Conservation (phyloP, 2,888 invertebrate genomes). For the Prenolepis imparis region DNA sequence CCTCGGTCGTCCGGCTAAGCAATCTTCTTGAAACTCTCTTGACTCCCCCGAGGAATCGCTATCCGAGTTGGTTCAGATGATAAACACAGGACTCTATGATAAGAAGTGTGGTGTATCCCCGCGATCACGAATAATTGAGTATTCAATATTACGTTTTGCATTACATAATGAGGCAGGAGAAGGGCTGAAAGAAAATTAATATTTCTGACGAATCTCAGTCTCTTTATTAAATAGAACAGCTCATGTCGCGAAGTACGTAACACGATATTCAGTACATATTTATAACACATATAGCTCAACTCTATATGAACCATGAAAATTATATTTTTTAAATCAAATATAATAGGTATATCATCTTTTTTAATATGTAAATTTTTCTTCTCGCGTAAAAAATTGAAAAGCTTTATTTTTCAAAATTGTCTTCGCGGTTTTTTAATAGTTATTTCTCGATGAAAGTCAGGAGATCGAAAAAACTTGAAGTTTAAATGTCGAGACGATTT, state of each 20-base stretch:
- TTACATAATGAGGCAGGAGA: not conserved
- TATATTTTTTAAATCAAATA: not conserved
- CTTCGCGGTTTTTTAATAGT: constrained; percentile 22
- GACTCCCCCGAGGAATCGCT: constrained; percentile 65
- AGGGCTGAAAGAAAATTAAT: constrained; percentile 1
- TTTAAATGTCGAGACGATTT: constrained; percentile 55
- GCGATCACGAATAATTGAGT: constrained; percentile 67
- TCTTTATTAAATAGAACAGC: constrained; percentile 5
- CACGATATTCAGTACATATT: not conserved
- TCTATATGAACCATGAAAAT: not conserved
- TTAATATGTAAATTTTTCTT: constrained; percentile 13
- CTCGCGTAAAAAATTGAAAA: not conserved
- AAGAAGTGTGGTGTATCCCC: constrained; percentile 38
- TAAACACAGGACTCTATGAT: constrained; percentile 65
- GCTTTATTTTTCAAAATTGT: not conserved
- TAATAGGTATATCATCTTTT: not conserved
- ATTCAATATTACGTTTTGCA: constrained; percentile 34
- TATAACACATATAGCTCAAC: not conserved
- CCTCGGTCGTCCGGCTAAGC: constrained; percentile 73
- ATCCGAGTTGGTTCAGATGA: constrained; percentile 58
- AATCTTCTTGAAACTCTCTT: constrained; percentile 77
- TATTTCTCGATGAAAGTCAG: constrained; percentile 12
- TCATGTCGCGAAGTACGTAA: not conserved
- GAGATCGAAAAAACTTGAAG: constrained; percentile 51
- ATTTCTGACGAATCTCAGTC: constrained; percentile 13